Evolutionary conservation across 1,140 invertebrate species (phyloP), one percentile per base, ranked within the genome.

Genomic region (Scaptomyza hsui): DNA sequence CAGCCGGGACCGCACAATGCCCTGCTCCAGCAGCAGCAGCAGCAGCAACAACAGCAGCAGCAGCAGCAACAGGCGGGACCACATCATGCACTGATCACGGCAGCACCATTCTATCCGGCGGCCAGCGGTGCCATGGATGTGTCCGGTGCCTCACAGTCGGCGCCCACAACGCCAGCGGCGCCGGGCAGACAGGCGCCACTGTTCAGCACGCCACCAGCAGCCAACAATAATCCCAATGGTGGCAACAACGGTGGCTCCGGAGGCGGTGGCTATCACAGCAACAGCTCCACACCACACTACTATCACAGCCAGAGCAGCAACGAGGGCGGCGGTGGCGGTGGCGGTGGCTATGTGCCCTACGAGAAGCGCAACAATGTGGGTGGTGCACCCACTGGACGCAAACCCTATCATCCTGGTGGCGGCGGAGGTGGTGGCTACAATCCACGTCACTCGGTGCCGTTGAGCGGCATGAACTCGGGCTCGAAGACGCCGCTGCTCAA

Each of bases 121-220:
- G 48, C 63, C n/a, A 69, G 64, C 7, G 75, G 77, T 5, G 29
- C 35, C 12, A 68, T 78, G 53, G 75, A 72, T 51, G 59, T 24
- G 5, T 48, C 32, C 0, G 32, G 51, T 4, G 73, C 72, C 12
- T 83, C 90, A 1, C 90, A 91, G 45, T 91, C 90, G 9, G 89
- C 90, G 4, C 90, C 90, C 0, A 90, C 89, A 18, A 91, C 90
- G 15, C 90, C 90, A 35, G 69, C 69, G 1, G 59, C 75, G 15
- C 83, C 83, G 0, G 82, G 78, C 1, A 68, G 89, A 0, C 90
- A 91, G 65, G 89, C 89, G 3, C 89, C 90, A 13, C 39, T 91
- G 42, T 91, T 91, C 19, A 82, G 89, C 44, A 91, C 90, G 0
- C 90, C 90, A 1, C 90, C 90, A 12, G 81, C 81, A 41, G 64